phyloP scores from a whole-genome alignment of 2,888 invertebrate genomes.

The Strigamia transsilvanica region DNA sequence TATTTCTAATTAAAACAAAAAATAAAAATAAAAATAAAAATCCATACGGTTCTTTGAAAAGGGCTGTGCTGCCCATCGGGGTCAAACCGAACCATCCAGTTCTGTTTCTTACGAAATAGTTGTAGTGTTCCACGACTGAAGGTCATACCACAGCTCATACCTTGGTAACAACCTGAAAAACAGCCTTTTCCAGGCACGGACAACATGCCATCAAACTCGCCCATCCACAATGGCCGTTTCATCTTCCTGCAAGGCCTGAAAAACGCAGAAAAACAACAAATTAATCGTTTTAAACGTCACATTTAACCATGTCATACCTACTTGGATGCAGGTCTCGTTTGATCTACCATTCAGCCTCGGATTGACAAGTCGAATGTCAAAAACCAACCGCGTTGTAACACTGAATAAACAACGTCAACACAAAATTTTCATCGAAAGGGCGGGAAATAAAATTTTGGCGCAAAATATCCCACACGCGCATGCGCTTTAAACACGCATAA shows the following conservation, averaged over 20 bases:
- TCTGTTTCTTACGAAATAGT: neutral
- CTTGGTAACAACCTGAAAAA: neutral
- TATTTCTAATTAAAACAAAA: neutral
- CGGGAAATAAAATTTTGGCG: no score
- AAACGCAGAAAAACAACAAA: no score
- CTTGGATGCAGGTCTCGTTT: no score
- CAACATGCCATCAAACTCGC: neutral
- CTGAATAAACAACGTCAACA: no score
- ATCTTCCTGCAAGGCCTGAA: neutral
- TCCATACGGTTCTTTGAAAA: neutral
- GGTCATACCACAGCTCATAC: neutral
- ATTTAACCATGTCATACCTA: no score
- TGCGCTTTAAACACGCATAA: no score
- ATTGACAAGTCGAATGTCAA: no score
- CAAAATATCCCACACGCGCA: no score
- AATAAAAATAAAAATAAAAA: neutral
- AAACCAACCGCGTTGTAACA: no score
- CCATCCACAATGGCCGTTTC: neutral
- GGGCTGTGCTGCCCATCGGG: neutral
- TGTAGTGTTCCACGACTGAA: neutral
- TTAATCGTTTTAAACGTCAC: no score
- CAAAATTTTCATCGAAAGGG: no score
- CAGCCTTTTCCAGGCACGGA: neutral
- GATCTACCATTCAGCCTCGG: no score
- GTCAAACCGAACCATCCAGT: neutral